phyloP scores from a whole-genome alignment of 2,113 vertebrate genomes.

The Siniperca knerii region DNA sequence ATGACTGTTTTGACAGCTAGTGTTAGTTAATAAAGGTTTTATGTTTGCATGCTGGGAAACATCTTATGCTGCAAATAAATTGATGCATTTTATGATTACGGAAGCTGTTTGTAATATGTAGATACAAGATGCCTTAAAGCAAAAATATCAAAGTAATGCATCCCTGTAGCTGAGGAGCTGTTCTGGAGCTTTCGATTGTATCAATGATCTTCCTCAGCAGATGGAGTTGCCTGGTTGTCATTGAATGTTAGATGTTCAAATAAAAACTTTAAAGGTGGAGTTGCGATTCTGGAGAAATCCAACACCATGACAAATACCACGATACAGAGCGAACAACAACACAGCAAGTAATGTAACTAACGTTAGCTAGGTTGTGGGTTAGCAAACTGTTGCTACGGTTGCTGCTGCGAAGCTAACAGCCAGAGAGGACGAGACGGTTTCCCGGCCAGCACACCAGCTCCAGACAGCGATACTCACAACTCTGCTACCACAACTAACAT shows the following conservation, averaged over 20 bases:
- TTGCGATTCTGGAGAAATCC: too few relatives aligned
- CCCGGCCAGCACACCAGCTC: too few relatives aligned
- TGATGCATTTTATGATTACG: not conserved
- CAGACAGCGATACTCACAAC: too few relatives aligned
- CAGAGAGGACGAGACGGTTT: too few relatives aligned
- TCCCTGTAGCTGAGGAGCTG: not conserved
- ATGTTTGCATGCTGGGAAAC: constrained; percentile 13
- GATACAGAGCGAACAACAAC: too few relatives aligned
- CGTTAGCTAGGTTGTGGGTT: too few relatives aligned
- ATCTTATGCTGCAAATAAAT: not conserved
- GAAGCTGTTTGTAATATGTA: not conserved
- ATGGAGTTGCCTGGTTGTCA: not conserved
- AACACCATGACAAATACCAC: too few relatives aligned
- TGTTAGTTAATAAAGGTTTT: constrained; percentile 29
- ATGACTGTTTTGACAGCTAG: constrained; percentile 11
- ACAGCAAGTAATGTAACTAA: too few relatives aligned
- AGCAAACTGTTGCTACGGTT: too few relatives aligned
- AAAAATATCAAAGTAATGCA: too few relatives aligned
- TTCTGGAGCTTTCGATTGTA: not conserved
- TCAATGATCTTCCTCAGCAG: not conserved
- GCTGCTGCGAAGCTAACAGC: too few relatives aligned
- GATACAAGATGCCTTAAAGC: not conserved
- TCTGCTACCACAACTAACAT: too few relatives aligned
- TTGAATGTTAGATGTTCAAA: not conserved
- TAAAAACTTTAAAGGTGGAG: not conserved